Evolutionary conservation across 2,113 vertebrate species (phyloP), one percentile per base, ranked within the genome.

Genomic region (Pachypanchax playfairii): DNA sequence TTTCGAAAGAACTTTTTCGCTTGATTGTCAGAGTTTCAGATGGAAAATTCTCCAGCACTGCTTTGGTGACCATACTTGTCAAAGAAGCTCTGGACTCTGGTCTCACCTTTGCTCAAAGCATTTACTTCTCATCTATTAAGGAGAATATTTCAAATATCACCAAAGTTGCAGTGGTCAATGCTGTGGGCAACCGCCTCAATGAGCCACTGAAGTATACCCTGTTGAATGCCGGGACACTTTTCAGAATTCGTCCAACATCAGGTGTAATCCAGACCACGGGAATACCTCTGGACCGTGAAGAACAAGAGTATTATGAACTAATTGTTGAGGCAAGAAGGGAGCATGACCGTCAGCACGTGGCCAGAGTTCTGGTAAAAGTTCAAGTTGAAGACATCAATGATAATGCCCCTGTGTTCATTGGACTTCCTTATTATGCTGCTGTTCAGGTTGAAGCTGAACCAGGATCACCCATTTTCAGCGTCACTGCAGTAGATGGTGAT

Each of bases 371-470:
- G 33, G 95, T 99, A 36, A 92, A 90, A 70, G 93, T 99, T 53
- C 94, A 93, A 57, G 89, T 99, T 3, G 94, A 96, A 66, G 97
- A 99, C 64, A 92, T 96, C 53, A 99, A 99, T 9, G 97, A 99
- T 80, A 99, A 99, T 2, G 68, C 92, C 14, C 97, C 97, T 0
- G 89, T 98, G 44, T 99, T 99, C 42, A 88, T 98, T 38, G 95
- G 96, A 35, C 95, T 99, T 67, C 97, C 97, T 0, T 99, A 99
- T 85, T 98, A 98, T 0, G 96, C 97, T 66, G 95, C 96, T 20
- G 96, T 99, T 54, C 96, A 98, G 77, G 96, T 98, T 0, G 96
- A 98, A 66, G 96, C 97, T 49, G 93, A 95, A 28, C 94, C 94
- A 0, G 95, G 94, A 42, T 94, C 95, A 13, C 84, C 91, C 7